Percentiles rank a stretch among this genome's conserved stretches.
Evolutionary conservation across 2,888 invertebrate species (phyloP).

Genomic region (Tenthredo amoena): DNA sequence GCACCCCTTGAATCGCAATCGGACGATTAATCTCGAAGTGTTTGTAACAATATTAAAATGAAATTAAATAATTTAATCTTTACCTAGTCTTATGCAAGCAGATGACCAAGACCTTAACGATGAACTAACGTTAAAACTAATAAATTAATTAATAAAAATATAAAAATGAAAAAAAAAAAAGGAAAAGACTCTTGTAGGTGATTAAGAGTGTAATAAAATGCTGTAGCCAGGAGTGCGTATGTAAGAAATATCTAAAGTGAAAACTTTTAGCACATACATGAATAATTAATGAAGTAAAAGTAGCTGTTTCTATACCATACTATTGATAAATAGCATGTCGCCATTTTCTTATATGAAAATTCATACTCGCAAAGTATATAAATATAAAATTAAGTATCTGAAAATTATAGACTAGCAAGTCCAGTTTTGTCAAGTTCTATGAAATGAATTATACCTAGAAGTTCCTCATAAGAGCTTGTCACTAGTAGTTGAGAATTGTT

Average conservation of each 20-base stretch:
- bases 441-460: neutral
- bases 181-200: conserved; percentile 53
- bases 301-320: conserved; percentile 62
- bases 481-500: neutral
- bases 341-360: conserved; percentile 61
- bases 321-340: conserved; percentile 58
- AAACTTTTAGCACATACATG: conserved; percentile 58
- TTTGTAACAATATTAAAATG: conserved; percentile 57
- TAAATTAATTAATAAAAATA: conserved; percentile 52
- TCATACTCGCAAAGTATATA: conserved; percentile 53
- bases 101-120: conserved; percentile 65
- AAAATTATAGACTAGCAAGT: conserved; percentile 47
- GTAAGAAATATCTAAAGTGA: conserved; percentile 55
- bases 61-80: conserved; percentile 59
- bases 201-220: conserved; percentile 53
- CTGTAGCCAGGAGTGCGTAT: conserved; percentile 51
- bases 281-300: conserved; percentile 54
- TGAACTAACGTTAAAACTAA: conserved; percentile 58
- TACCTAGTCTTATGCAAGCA: conserved; percentile 60
- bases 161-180: conserved; percentile 40
- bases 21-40: conserved; percentile 57
- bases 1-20: conserved; percentile 50
- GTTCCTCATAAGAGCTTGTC: neutral
- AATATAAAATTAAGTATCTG: conserved; percentile 43
- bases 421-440: conserved; percentile 31